These are phyloP conservation scores for Amblyopsis hoosieri DNA, from an alignment of 2,797 vertebrate genomes.

Conservation along the genomic window DNA sequence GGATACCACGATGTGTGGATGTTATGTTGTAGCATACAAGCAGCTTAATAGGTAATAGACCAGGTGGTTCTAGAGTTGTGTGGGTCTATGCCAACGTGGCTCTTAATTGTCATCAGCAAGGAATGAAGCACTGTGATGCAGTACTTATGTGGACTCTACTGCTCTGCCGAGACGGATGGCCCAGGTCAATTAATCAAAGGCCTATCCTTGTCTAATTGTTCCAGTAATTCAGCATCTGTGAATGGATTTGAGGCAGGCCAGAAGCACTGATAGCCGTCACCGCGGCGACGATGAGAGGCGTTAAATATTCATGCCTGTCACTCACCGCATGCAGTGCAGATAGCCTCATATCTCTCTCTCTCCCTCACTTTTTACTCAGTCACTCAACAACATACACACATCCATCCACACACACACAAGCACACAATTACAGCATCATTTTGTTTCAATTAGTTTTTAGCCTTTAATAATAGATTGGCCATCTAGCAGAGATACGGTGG, in stretches of 20 bases:
- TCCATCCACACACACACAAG: conserved; percentile 5
- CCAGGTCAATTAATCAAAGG: conserved; percentile 61
- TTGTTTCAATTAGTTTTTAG: conserved; percentile 39
- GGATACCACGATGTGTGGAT: background rate
- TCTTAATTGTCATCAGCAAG: conserved; percentile 48
- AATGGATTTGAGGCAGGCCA: conserved; percentile 56
- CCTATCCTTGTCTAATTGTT: conserved; percentile 65
- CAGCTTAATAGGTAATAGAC: conserved; percentile 3
- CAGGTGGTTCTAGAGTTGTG: conserved; percentile 8
- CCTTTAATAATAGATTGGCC: conserved; percentile 18
- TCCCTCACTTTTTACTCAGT: conserved; percentile 20
- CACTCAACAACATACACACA: background rate
- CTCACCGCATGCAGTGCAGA: conserved; percentile 55
- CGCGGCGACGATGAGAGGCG: conserved; percentile 56
- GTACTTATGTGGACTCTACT: conserved; percentile 38
- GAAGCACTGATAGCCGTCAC: conserved; percentile 64
- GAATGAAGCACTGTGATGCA: conserved; percentile 33
- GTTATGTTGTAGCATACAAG: conserved; percentile 13
- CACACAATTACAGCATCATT: conserved; percentile 7
- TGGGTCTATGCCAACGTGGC: conserved; percentile 40
- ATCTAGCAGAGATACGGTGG: conserved; percentile 11
- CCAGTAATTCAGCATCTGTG: conserved; percentile 67
- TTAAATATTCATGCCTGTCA: conserved; percentile 80
- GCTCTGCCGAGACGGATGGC: conserved; percentile 44
- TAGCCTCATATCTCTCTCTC: background rate